Evolutionary conservation across 2,888 invertebrate species (phyloP).

Genomic region (Drosophila birchii): DNA sequence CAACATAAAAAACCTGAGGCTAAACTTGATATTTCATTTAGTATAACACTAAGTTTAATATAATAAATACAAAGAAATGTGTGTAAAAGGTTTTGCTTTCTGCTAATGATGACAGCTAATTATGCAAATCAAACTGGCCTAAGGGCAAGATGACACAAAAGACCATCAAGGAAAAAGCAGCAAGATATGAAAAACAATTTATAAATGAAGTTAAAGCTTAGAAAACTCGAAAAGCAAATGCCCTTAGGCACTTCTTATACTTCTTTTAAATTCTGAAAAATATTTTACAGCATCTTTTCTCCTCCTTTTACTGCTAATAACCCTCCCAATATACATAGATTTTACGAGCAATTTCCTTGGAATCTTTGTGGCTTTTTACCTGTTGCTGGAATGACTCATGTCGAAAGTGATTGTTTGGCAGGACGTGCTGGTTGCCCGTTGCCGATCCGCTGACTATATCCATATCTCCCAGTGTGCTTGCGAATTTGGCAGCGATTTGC

Average conservation of each 20-base stretch:
- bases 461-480: slow-evolving; percentile 68
- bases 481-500: slow-evolving; percentile 25
- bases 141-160: background rate
- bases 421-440: slow-evolving; percentile 82
- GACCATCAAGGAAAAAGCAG: background rate
- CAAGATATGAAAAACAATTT: background rate
- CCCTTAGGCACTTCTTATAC: background rate
- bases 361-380: slow-evolving; percentile 78
- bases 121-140: slow-evolving; percentile 9
- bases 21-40: too few relatives aligned
- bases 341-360: background rate
- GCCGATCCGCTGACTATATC: slow-evolving; percentile 83
- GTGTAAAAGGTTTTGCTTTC: background rate
- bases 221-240: background rate
- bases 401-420: slow-evolving; percentile 85
- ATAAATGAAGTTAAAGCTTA: background rate
- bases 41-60: background rate
- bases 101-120: slow-evolving; percentile 34
- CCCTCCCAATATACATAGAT: background rate
- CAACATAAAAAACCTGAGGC: background rate
- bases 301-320: background rate
- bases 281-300: background rate
- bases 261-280: background rate
- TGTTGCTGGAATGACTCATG: slow-evolving; percentile 82
- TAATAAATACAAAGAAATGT: background rate